phyloP scores from a whole-genome alignment of 2,888 invertebrate genomes.

The Zelleria hepariella region DNA sequence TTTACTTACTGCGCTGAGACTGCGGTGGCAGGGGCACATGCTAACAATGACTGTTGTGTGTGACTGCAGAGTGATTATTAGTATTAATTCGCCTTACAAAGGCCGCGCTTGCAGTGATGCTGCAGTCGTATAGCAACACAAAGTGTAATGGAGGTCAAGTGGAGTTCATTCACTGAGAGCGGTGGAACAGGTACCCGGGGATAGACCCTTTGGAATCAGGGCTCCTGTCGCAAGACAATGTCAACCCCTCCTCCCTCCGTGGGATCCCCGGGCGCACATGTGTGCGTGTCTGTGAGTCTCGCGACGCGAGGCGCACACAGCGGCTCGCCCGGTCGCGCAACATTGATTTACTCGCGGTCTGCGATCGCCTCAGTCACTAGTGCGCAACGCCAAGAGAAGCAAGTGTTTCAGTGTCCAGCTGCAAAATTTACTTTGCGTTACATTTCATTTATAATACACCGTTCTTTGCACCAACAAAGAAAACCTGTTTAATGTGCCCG shows the following conservation, averaged over 20 bases:
- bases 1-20: constrained; percentile 12
- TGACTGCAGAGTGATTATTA: not conserved
- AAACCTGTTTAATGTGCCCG: constrained; percentile 46
- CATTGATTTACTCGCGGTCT: constrained; percentile 66
- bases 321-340: constrained; percentile 40
- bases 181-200: constrained; percentile 38
- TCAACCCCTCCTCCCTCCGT: constrained; percentile 18
- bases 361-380: constrained; percentile 60
- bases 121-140: constrained; percentile 1
- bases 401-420: constrained; percentile 38
- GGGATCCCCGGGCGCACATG: constrained; percentile 19
- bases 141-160: constrained; percentile 9
- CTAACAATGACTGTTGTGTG: constrained; percentile 10
- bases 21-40: constrained; percentile 2
- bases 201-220: constrained; percentile 6
- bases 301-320: constrained; percentile 33
- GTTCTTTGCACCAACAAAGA: constrained; percentile 39
- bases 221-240: constrained; percentile 35
- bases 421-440: constrained; percentile 57
- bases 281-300: constrained; percentile 29
- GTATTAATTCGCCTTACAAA: not conserved
- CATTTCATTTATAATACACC: constrained; percentile 44
- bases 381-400: constrained; percentile 64
- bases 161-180: constrained; percentile 39
- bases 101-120: constrained; percentile 9